These are phyloP conservation scores for Lithobates sylvaticus DNA, from an alignment of 2,797 vertebrate genomes.

Conservation along the genomic window DNA sequence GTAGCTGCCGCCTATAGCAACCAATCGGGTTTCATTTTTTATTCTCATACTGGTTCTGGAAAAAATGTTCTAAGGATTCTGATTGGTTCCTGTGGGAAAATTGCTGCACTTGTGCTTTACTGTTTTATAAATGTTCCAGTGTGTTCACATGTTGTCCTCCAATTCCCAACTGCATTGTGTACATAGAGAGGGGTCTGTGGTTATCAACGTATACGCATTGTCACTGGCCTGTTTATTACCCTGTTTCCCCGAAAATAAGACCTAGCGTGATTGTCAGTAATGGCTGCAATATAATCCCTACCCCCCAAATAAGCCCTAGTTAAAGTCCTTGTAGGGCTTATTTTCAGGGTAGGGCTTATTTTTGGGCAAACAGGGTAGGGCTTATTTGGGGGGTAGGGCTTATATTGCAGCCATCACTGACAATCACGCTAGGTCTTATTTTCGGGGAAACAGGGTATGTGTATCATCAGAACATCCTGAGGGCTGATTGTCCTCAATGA, in stretches of 20 bases:
- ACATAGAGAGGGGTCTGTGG: too few relatives aligned
- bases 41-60: neutral
- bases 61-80: neutral
- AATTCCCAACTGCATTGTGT: neutral
- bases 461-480: neutral
- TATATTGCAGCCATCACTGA: too few relatives aligned
- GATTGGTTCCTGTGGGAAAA: neutral
- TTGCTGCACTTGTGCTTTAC: neutral
- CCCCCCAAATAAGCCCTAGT: too few relatives aligned
- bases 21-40: neutral
- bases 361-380: too few relatives aligned
- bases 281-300: too few relatives aligned
- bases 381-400: too few relatives aligned
- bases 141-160: neutral
- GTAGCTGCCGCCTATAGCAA: neutral
- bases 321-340: too few relatives aligned
- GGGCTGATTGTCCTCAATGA: neutral
- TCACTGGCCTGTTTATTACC: neutral
- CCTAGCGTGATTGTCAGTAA: too few relatives aligned
- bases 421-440: too few relatives aligned
- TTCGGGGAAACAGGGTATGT: too few relatives aligned
- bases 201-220: neutral
- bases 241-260: too few relatives aligned
- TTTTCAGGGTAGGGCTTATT: too few relatives aligned
- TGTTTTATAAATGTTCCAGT: neutral